phyloP scores from a whole-genome alignment of 1,140 invertebrate genomes.

The Eriocheir sinensis region DNA sequence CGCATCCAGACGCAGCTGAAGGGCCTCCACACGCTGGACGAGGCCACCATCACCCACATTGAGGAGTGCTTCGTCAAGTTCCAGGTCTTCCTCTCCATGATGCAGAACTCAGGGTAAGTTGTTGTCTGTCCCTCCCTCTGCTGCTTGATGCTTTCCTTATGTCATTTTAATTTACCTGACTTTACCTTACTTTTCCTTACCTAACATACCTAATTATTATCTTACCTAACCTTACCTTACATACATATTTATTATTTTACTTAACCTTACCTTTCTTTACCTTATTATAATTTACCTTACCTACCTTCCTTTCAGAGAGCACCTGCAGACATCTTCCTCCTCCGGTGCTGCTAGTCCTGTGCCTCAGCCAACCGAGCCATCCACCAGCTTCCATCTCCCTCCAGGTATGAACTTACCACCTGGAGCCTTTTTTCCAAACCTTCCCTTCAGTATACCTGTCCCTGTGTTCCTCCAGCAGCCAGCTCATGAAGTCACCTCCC shows the following conservation, averaged over 20 bases:
- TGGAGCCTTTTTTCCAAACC: too few relatives aligned
- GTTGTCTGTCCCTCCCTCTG: neutral
- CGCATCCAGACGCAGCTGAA: neutral
- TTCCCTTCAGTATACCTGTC: neutral
- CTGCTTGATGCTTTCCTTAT: too few relatives aligned
- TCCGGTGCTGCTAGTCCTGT: neutral
- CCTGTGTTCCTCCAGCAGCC: neutral
- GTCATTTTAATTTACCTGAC: too few relatives aligned
- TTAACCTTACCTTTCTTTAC: too few relatives aligned
- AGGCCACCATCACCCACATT: constrained; percentile 37
- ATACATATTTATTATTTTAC: neutral
- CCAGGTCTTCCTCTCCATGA: neutral
- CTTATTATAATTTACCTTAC: too few relatives aligned
- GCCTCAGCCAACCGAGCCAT: neutral
- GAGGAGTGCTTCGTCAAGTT: constrained; percentile 44
- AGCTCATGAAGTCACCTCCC: neutral
- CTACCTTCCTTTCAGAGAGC: neutral
- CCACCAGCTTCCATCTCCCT: neutral
- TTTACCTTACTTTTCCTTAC: too few relatives aligned
- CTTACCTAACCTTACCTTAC: neutral
- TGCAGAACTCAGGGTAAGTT: constrained; percentile 36
- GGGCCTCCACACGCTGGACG: constrained; percentile 31
- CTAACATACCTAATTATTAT: neutral
- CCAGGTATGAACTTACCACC: neutral
- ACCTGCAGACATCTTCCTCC: neutral